Percentiles rank a stretch among this genome's conserved stretches.
These are phyloP conservation scores for Carpatolechia fugitivella DNA, from an alignment of 2,888 invertebrate species.

Conservation along the genomic window DNA sequence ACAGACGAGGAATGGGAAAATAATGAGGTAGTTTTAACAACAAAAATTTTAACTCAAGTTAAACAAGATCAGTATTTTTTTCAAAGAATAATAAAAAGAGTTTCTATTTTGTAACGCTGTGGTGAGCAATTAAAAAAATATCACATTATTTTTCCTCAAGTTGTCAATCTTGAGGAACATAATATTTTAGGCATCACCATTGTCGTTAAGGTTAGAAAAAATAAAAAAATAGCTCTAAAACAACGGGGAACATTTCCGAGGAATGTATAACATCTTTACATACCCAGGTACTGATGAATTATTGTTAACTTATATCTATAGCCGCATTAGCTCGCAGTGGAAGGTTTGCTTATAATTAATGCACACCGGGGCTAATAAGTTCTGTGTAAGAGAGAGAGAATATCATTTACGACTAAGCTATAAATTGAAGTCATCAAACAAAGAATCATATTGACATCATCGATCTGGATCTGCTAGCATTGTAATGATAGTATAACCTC, in stretches of 20 bases:
- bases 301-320: constrained; percentile 19
- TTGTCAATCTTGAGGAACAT: no score
- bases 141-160: neutral
- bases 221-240: constrained; percentile 10
- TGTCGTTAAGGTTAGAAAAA: constrained; percentile 2
- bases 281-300: constrained; percentile 27
- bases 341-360: constrained; percentile 21
- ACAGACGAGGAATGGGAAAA: constrained; percentile 29
- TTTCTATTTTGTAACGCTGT: neutral
- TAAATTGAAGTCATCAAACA: no score
- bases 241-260: constrained; percentile 3
- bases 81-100: neutral
- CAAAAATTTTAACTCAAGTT: no score
- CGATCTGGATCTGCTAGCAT: no score
- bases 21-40: constrained; percentile 57
- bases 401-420: neutral
- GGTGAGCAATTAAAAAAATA: neutral
- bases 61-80: no score
- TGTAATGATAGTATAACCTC: no score
- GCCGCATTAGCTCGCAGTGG: constrained; percentile 40
- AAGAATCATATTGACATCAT: no score
- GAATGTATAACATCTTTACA: constrained; percentile 10
- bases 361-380: constrained; percentile 6
- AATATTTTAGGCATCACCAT: neutral
- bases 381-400: constrained; percentile 2